Base-by-base conservation (phyloP, 2,113 vertebrate species). In the Syngnathus floridae region DNA sequence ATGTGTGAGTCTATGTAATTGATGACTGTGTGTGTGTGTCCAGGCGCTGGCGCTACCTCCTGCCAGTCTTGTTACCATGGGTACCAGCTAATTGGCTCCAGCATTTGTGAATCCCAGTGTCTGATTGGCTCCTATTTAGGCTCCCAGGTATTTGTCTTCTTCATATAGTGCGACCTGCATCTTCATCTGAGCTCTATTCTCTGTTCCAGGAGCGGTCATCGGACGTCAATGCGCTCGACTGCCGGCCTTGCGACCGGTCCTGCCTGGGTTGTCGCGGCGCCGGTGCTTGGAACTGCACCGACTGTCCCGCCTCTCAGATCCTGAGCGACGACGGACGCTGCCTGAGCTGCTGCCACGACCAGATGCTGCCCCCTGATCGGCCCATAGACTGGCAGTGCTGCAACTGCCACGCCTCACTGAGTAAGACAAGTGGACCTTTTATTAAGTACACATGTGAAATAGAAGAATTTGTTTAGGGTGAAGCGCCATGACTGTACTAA, bases 231-330 rank as follows among this genome's bases (percentile, higher is more conserved):
- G 74, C 67, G n/a, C 64, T 26, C 38, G 21, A 69, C n/a, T 98
- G 97, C 77, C 79, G 79, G 56, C 72, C 63, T 4, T 99, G 97
- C 21, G 86, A 97, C 7, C 68, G 73, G 0, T 93, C 91, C 4
- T 99, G 97, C 31, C 1, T 75, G 0, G 92, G 93, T 74, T 99
- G 97, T 82, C 92, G 91, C 43, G 96, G 97, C 7, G 90, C 92
- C 0, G 84, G 94, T 0, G 56, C 59, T 21, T 59, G 80, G 68
- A 92, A 94, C 82, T 99, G 97, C 80, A 96, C 92, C 0, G 17
- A 77, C 56, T 98, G 96, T 11, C 91, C 87, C 0, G 88, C 90
- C 4, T 35, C 70, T 46, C 83, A 85, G 75, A 60, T 92, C 37
- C 78, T 96, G 26, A 81, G 91, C 45, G 90, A 94, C 0, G 90